Conservation (phyloP, 2,113 vertebrate species). For the Lepus timidus region DNA sequence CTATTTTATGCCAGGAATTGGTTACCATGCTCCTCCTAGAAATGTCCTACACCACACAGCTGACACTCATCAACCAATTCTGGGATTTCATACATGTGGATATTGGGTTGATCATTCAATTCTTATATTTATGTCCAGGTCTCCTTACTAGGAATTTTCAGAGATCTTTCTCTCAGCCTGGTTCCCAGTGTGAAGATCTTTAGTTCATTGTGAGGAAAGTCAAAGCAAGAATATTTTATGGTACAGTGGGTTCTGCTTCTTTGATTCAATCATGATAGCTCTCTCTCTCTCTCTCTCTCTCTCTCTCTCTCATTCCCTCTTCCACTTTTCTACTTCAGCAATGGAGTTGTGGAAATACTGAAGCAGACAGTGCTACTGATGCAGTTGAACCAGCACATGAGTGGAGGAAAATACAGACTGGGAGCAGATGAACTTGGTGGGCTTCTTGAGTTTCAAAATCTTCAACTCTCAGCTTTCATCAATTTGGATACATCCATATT, state of each 20-base stretch:
- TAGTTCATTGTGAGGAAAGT: neutral
- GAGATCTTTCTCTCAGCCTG: neutral
- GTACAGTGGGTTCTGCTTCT: neutral
- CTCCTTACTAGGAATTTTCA: constrained; percentile 36
- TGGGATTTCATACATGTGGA: neutral
- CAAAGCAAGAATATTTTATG: neutral
- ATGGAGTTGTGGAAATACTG: neutral
- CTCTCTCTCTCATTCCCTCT: neutral
- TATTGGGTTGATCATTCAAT: neutral
- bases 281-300: neutral
- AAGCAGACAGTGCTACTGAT: neutral
- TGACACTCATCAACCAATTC: neutral
- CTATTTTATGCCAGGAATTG: neutral
- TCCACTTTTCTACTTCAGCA: neutral
- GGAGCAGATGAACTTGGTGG: neutral
- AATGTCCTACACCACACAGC: neutral
- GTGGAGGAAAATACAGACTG: neutral
- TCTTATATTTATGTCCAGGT: neutral
- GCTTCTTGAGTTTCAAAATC: constrained; percentile 23
- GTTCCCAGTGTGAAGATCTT: constrained; percentile 1
- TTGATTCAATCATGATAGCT: neutral
- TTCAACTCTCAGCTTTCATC: neutral
- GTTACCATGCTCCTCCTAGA: neutral
- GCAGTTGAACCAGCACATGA: neutral
- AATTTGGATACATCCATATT: neutral